Base-by-base conservation (phyloP, 1,140 invertebrate genomes). In the Pseudomyrmex flavicornis region DNA sequence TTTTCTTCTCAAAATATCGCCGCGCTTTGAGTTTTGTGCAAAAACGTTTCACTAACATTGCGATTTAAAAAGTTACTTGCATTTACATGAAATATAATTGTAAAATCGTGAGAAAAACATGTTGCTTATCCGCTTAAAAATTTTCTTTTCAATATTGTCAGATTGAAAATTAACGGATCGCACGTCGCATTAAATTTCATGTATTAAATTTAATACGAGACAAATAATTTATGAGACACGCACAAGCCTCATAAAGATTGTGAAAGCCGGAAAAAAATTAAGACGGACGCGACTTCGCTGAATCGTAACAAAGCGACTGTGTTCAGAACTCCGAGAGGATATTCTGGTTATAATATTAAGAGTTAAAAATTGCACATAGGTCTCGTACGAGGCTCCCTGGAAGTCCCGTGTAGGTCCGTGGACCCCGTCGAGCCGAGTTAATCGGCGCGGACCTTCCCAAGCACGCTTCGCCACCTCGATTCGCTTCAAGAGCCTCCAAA, bases 371-470 rank as follows among this genome's bases (percentile, higher is more conserved):
- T 88, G 84, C 87, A 73, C 62, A 75, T 77, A 73, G 56, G 12
- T 15, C 22, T 69, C 54, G 20, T 70, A 61, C 58, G 70, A 63
- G n/a, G 20, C 15, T 12, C 62, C 46, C 48, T 54, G 13, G 35
- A 46, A 65, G 20, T 69, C 75, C 83, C 80, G 12, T 7, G 46
- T 58, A 52, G 82, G 56, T 35, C 82, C 83, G 12, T 48, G 35
- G 83, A 59, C 54, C 85, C 82, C 82, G 79, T 69, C 85, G 75
- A 86, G 86, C 66, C 82, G 66, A 85, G 89, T 89, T 92, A 92
- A 92, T 92, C 91, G 91, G 82, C 86, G 80, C 82, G 85, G 83
- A 85, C 87, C 86, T 77, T 82, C 63, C 84, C 88, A 82, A 91
- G 86, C 90, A 92, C 90, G 87, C 87, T 85, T 88, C 86, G 79